Conservation (phyloP, 2,113 vertebrate species). For the Collichthys lucidus region DNA sequence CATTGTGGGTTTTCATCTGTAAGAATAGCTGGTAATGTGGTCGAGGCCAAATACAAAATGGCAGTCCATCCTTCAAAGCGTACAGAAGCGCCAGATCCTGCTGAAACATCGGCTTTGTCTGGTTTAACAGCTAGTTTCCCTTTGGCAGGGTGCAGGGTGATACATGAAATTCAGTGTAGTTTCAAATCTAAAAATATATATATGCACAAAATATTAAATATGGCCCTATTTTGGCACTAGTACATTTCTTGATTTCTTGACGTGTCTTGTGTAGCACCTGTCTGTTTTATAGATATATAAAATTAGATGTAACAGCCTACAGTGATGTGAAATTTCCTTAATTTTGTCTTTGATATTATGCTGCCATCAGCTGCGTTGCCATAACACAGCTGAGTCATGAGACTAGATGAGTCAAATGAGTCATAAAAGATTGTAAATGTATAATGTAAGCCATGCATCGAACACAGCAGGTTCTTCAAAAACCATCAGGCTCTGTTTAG, state of each 20-base stretch:
- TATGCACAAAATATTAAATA: not conserved
- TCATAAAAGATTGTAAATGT: slow-evolving; percentile 8
- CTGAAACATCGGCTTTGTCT: slow-evolving; percentile 33
- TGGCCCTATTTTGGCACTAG: not conserved
- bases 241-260: not conserved
- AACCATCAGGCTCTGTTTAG: not conserved
- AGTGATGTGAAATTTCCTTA: not conserved
- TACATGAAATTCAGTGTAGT: not conserved
- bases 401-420: too few relatives aligned
- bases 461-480: slow-evolving; percentile 16
- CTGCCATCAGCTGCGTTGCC: not conserved
- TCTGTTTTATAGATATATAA: too few relatives aligned
- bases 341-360: slow-evolving; percentile 6
- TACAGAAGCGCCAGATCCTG: slow-evolving; percentile 6
- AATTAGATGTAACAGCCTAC: too few relatives aligned
- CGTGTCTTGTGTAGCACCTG: not conserved
- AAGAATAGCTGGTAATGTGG: slow-evolving; percentile 44
- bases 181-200: slow-evolving; percentile 27
- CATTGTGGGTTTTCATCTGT: slow-evolving; percentile 52
- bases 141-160: not conserved
- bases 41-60: slow-evolving; percentile 45
- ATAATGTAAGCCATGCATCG: not conserved
- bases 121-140: slow-evolving; percentile 20
- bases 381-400: slow-evolving; percentile 1
- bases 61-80: slow-evolving; percentile 36